phyloP scores from a whole-genome alignment of 1,140 invertebrate genomes.

The Sipha flava region DNA sequence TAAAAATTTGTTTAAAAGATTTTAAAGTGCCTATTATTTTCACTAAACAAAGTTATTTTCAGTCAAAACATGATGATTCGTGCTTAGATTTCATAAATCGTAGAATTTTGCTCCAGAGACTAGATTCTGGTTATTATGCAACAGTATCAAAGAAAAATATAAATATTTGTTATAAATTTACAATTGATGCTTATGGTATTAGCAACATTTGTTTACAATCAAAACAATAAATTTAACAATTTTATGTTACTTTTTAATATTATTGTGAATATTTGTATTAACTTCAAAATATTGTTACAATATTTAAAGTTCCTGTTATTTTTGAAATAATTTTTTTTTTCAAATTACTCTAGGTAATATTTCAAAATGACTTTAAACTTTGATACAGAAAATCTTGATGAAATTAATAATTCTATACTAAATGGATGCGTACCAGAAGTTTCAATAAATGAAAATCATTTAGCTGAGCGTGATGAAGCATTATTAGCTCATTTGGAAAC shows the following conservation, averaged over 20 bases:
- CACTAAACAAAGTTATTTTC: slow-evolving; percentile 32
- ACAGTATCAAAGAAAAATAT: not conserved
- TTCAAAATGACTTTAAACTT: not conserved
- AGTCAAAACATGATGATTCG: slow-evolving; percentile 19
- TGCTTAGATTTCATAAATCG: not conserved
- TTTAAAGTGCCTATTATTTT: slow-evolving; percentile 41
- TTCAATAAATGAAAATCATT: not conserved
- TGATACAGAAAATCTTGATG: not conserved
- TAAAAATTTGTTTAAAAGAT: slow-evolving; percentile 42
- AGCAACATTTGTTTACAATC: not conserved
- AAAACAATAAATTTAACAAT: not conserved
- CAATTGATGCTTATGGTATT: not conserved
- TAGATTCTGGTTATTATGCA: not conserved
- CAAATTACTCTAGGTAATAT: not conserved
- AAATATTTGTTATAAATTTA: not conserved
- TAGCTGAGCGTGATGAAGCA: not conserved
- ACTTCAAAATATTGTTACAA: too few species aligned
- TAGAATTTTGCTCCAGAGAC: not conserved
- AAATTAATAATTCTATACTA: not conserved
- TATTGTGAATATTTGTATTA: not conserved
- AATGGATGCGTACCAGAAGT: slow-evolving; percentile 6
- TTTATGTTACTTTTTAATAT: not conserved
- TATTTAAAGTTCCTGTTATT: not conserved
- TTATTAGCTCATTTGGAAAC: not conserved
- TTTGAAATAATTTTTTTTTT: not conserved